Evolutionary conservation across 2,888 invertebrate species (phyloP), one percentile per base, ranked within the genome.

Genomic region (Nomada flava): DNA sequence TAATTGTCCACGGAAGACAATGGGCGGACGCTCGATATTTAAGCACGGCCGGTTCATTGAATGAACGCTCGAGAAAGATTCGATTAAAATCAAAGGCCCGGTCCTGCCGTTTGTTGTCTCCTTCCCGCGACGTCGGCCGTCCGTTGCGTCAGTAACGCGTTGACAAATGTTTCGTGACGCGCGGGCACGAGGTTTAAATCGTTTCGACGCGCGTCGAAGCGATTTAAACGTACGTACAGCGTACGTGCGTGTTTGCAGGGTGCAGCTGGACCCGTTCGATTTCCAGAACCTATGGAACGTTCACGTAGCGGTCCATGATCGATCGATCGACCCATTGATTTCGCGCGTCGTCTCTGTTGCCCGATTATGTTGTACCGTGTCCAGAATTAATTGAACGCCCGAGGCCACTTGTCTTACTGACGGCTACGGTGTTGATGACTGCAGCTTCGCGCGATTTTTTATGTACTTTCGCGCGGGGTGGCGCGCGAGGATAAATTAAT

Each of bases 261-360:
- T 63, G 62, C 52, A 63, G 42, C 53, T 65, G 81, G 65, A 68
- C 62, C 80, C 44, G 79, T 67, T 69, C 60, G 64, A 20, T 55
- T 62, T 50, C 73, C 47, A 73, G 73, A 64, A 47, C 64, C 50
- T 52, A 20, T 20, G 18, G 13, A 36, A n/a, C 44, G 3, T 47
- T n/a, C 55, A 63, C 47, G 47, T 3, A 47, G 47, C 44, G 11
- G 42, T 23, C 18, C 52, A 60, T 42, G 63, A 73, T 80, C 78
- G 53, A 73, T 79, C 79, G 81, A 79, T 81, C 65, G 69, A 52
- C 63, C 23, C 55, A 60, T 78, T 73, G 73, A 59, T 53, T 79
- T 69, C 67, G 52, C 72, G 50, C 69, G 26, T 42, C 65, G 36
- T 52, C 71, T 65, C 36, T 62, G 62, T 53, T 52, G 62, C 69